These are phyloP conservation scores for Drosophila ercepeae DNA, from an alignment of 1,140 invertebrate genomes.

Conservation along the genomic window DNA sequence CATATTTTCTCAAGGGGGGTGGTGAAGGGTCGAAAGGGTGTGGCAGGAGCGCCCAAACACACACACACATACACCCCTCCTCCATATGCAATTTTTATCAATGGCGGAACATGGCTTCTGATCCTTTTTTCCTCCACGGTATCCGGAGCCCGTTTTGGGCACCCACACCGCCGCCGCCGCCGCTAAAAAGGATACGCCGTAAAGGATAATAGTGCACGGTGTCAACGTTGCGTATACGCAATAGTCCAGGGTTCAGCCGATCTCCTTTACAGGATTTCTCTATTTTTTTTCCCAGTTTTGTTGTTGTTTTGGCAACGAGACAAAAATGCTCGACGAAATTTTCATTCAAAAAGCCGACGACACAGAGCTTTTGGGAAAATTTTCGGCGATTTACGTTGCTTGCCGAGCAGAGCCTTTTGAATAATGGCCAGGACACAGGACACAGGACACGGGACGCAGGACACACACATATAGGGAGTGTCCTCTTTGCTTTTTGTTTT, in stretches of 20 bases:
- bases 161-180: too few relatives aligned
- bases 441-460: too few relatives aligned
- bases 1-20: constrained; percentile 76
- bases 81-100: constrained; percentile 57
- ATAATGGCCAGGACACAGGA: constrained; percentile 58
- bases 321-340: constrained; percentile 67
- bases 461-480: constrained; percentile 4
- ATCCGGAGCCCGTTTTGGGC: neutral
- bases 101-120: constrained; percentile 46
- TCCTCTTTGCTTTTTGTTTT: too few relatives aligned
- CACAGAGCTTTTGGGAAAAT: constrained; percentile 44
- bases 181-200: too few relatives aligned
- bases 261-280: constrained; percentile 11
- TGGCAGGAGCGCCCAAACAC: constrained; percentile 35
- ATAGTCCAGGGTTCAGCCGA: neutral
- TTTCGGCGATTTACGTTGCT: constrained; percentile 64
- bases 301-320: constrained; percentile 23
- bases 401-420: constrained; percentile 31
- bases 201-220: neutral
- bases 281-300: neutral
- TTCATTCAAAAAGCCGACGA: constrained; percentile 65
- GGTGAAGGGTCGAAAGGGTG: too few relatives aligned
- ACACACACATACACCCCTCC: neutral
- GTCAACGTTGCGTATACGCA: neutral
- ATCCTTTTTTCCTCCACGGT: neutral